phyloP scores from a whole-genome alignment of 2,888 invertebrate species.

The Diadromus collaris region DNA sequence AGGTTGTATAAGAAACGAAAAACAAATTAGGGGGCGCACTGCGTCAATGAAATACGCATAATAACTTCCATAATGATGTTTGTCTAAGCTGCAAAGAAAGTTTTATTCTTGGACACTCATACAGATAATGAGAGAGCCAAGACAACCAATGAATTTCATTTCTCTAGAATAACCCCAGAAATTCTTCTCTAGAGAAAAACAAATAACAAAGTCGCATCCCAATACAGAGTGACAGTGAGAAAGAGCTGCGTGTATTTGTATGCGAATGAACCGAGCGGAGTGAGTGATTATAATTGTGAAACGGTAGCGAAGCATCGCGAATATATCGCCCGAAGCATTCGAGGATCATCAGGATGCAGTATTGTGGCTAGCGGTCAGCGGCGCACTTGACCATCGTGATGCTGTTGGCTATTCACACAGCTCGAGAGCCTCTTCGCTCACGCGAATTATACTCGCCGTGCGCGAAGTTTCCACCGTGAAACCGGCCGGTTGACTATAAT shows the following conservation, averaged over 20 bases:
- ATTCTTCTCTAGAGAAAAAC: neutral
- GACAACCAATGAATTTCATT: neutral
- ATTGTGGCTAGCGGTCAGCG: neutral
- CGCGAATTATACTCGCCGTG: neutral
- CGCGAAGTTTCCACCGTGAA: conserved; percentile 1
- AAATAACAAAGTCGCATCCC: neutral
- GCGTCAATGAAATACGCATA: too few relatives aligned
- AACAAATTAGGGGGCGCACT: too few relatives aligned
- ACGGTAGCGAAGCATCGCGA: conserved; percentile 69
- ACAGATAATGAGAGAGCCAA: neutral
- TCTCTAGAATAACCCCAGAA: neutral
- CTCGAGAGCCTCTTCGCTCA: conserved; percentile 8
- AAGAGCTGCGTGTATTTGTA: neutral
- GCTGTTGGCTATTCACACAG: conserved; percentile 9
- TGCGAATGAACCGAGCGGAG: conserved; percentile 49
- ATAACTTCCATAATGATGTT: too few relatives aligned
- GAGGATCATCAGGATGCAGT: conserved; percentile 18
- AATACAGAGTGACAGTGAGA: too few relatives aligned
- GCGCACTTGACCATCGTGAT: conserved; percentile 4
- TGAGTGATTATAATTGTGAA: conserved; percentile 74
- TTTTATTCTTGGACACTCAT: too few relatives aligned
- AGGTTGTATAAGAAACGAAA: too few relatives aligned
- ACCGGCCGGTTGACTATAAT: neutral
- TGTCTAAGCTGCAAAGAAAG: too few relatives aligned
- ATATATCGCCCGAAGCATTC: conserved; percentile 29